phyloP scores from a whole-genome alignment of 2,888 invertebrate genomes.

The Eupithecia subumbrata region DNA sequence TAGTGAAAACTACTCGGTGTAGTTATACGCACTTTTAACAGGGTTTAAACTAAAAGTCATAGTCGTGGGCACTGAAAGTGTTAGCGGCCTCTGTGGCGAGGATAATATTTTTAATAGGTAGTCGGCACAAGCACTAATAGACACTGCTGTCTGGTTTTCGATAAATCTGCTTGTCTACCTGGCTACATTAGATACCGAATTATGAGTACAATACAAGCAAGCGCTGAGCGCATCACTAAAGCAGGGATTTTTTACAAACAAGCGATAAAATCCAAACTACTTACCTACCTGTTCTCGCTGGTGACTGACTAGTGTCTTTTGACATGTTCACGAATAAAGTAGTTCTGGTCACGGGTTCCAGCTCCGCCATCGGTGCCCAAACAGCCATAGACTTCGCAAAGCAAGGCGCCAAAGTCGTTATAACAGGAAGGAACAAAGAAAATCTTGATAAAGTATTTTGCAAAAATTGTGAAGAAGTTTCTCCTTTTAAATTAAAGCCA shows the following conservation, averaged over 20 bases:
- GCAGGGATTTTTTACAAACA: not conserved
- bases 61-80: too few species aligned
- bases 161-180: not conserved
- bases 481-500: slow-evolving; percentile 72
- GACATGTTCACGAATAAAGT: slow-evolving; percentile 69
- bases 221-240: not conserved
- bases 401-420: slow-evolving; percentile 85
- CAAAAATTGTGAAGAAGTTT: slow-evolving; percentile 78
- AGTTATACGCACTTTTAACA: too few species aligned
- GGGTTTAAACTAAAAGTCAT: too few species aligned
- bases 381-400: slow-evolving; percentile 88
- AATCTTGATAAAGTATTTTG: slow-evolving; percentile 87
- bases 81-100: too few species aligned
- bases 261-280: not conserved
- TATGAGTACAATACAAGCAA: not conserved
- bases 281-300: not conserved
- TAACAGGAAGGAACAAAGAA: slow-evolving; percentile 87
- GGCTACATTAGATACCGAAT: not conserved
- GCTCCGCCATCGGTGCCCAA: slow-evolving; percentile 90
- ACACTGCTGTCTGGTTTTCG: not conserved
- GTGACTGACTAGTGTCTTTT: not conserved
- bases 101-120: too few species aligned
- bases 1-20: too few species aligned
- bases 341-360: slow-evolving; percentile 87
- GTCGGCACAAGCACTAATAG: not conserved